Percentiles rank a stretch among this genome's conserved stretches.
These are phyloP conservation scores for Eupithecia tripunctaria DNA, from an alignment of 2,888 invertebrate genomes.

Conservation along the genomic window DNA sequence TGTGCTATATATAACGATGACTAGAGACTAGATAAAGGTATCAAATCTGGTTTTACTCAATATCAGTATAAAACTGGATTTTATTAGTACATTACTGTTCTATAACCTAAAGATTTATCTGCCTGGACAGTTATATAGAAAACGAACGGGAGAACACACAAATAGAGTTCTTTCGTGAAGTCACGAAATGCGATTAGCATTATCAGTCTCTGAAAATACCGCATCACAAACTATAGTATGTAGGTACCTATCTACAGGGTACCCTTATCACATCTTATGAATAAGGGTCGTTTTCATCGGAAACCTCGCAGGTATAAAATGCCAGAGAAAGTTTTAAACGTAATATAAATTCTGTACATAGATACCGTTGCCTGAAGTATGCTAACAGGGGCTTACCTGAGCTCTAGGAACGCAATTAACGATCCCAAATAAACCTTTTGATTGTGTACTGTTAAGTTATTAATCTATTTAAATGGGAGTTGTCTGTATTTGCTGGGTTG, in stretches of 20 bases:
- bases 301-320: conserved; percentile 18
- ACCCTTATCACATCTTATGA: conserved; percentile 13
- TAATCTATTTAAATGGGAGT: conserved; percentile 30
- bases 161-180: neutral
- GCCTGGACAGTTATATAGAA: neutral
- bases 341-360: conserved; percentile 39
- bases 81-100: neutral
- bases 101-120: neutral
- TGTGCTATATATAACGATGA: no score
- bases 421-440: conserved; percentile 41
- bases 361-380: conserved; percentile 37
- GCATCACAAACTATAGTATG: conserved; percentile 2
- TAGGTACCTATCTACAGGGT: neutral
- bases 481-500: conserved; percentile 5
- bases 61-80: no score
- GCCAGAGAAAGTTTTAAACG: conserved; percentile 36
- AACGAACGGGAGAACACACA: neutral
- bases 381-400: conserved; percentile 42
- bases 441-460: conserved; percentile 35
- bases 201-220: neutral
- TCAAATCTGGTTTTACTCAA: no score
- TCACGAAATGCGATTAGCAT: neutral
- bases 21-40: no score
- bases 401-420: conserved; percentile 40
- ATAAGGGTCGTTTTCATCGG: conserved; percentile 36